Evolutionary conservation across 2,797 vertebrate species (phyloP).

Genomic region (Spondyliosoma cantharus): DNA sequence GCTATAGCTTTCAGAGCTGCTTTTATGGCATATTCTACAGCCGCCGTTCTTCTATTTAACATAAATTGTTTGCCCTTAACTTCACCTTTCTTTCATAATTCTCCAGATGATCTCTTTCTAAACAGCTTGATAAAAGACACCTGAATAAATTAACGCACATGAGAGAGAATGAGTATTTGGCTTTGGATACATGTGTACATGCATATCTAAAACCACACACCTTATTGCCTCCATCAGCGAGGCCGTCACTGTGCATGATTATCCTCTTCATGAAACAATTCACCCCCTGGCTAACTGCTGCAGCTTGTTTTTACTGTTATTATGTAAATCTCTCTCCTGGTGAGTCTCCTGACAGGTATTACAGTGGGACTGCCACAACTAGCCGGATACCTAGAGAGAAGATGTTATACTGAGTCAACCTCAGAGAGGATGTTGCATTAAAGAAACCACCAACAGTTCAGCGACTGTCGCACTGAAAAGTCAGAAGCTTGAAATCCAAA

Average conservation of each 20-base stretch:
- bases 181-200: slow-evolving; percentile 8
- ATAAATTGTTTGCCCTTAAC: slow-evolving; percentile 21
- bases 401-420: slow-evolving; percentile 28
- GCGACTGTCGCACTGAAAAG: not conserved
- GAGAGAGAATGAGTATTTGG: slow-evolving; percentile 20
- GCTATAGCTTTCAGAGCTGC: slow-evolving; percentile 46
- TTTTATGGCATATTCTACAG: slow-evolving; percentile 29
- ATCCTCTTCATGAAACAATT: slow-evolving; percentile 45
- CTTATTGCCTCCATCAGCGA: slow-evolving; percentile 16
- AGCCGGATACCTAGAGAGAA: slow-evolving; percentile 13
- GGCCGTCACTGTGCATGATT: slow-evolving; percentile 39
- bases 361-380: slow-evolving; percentile 23
- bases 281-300: slow-evolving; percentile 39
- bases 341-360: slow-evolving; percentile 41
- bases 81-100: slow-evolving; percentile 10
- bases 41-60: slow-evolving; percentile 17
- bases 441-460: slow-evolving; percentile 13
- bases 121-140: slow-evolving; percentile 18
- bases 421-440: not conserved
- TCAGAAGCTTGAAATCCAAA: not conserved
- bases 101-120: slow-evolving; percentile 20
- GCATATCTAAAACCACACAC: slow-evolving; percentile 20
- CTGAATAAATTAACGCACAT: slow-evolving; percentile 13
- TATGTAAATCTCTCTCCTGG: slow-evolving; percentile 3
- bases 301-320: slow-evolving; percentile 47